These are phyloP conservation scores for Lonchura striata DNA, from an alignment of 2,113 vertebrate species.

Conservation along the genomic window DNA sequence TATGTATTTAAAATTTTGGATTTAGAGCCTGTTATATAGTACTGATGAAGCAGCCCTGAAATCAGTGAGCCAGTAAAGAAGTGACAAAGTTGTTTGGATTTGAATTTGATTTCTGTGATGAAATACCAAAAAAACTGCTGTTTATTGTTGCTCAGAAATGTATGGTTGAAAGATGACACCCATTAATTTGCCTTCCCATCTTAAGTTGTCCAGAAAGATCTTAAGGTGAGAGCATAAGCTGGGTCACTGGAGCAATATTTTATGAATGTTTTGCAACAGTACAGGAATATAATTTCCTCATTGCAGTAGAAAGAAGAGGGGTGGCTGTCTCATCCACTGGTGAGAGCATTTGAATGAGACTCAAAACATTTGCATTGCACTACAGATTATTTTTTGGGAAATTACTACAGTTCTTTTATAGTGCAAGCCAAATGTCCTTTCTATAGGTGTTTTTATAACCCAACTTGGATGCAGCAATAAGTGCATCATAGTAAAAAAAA, in stretches of 20 bases:
- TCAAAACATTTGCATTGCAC: background rate
- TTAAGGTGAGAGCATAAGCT: background rate
- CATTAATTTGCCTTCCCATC: background rate
- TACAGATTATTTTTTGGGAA: background rate
- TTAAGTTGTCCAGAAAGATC: background rate
- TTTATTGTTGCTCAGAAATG: background rate
- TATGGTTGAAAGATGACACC: background rate
- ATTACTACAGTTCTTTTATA: background rate
- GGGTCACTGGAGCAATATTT: background rate
- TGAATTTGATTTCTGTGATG: background rate
- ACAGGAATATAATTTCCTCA: background rate
- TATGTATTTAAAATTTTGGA: background rate
- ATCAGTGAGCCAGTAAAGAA: background rate
- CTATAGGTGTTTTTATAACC: background rate
- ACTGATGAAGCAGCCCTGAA: background rate
- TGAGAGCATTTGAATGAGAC: background rate
- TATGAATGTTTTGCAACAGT: background rate
- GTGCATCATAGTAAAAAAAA: background rate
- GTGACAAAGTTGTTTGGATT: background rate
- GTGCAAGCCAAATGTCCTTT: background rate
- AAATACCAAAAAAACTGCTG: background rate
- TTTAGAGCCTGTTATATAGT: background rate
- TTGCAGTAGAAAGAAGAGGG: background rate
- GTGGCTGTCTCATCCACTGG: background rate
- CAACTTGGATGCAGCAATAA: background rate